Evolutionary conservation across 2,113 vertebrate genomes (phyloP), one percentile per base, ranked within the genome.

Genomic region (Eleginops maclovinus): DNA sequence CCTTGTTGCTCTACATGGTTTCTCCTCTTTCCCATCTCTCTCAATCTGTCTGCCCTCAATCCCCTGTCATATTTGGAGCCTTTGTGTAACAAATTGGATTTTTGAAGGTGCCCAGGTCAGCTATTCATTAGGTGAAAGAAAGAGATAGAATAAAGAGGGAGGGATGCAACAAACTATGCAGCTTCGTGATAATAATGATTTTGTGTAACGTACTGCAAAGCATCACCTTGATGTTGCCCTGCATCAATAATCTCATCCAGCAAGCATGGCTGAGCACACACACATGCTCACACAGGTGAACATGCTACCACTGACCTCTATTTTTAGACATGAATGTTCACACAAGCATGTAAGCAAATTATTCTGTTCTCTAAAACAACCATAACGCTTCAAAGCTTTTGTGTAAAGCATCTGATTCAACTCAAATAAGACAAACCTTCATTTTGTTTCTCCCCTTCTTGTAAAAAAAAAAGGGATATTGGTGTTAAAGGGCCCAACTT

Each of bases 71-170:
- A 83, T 82, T 72, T 60, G 31, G 17, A 67, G 73, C 68, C 80
- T 75, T 86, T 84, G 82, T 80, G 79, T 55, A 56, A 77, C 72
- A 88, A 88, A 92, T 87, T 81, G 84, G 86, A 91, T 92, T 89
- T 78, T 67, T 59, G 31, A 24, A 75, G 59, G 61, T 47, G 70
- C 62, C 49, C 65, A 46, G 80, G 85, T 86, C 82, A 87, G 75
- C 56, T 72, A 17, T 77, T 80, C 70, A 75, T 87, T 86, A 71
- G 41, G 79, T 40, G 1, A 22, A 28, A 81, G 9, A n/a, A 12
- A 64, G 16, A 3, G 22, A 40, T 16, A 36, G 26, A 19, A 31
- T 31, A 47, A 44, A 41, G 51, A 49, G 71, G 46, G 46, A 53
- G 62, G 46, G 68, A 21, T 67, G 16, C 47, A 56, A 68, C 53